Evolutionary conservation across 2,113 vertebrate genomes (phyloP).

Genomic region (Tragelaphus scriptus): DNA sequence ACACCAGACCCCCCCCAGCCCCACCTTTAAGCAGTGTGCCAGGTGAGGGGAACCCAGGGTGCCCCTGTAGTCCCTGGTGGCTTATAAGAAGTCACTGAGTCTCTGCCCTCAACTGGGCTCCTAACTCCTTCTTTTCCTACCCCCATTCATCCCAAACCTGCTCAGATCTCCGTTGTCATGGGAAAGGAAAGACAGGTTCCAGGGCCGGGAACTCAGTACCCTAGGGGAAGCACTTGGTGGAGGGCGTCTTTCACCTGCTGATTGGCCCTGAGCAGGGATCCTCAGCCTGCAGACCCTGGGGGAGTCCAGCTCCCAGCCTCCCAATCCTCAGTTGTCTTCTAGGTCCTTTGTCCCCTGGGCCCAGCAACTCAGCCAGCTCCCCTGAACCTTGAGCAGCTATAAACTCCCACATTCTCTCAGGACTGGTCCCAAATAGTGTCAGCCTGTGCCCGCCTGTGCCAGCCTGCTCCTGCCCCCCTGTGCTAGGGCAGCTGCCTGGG

Average conservation of each 20-base stretch:
- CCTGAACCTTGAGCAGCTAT: background rate
- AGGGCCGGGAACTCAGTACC: background rate
- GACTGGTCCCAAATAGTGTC: background rate
- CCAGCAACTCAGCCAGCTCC: background rate
- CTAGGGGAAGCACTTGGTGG: background rate
- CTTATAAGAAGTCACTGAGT: background rate
- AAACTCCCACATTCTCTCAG: background rate
- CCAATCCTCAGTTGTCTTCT: background rate
- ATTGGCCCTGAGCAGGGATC: background rate
- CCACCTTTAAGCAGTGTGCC: rapidly evolving
- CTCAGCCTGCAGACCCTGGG: background rate
- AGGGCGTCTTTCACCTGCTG: background rate
- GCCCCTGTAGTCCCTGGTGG: rapidly evolving
- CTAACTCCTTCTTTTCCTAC: background rate
- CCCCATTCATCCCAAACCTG: background rate
- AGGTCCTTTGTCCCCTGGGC: background rate
- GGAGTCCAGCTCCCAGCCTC: background rate
- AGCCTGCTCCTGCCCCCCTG: slow-evolving; percentile 43
- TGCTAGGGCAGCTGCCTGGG: slow-evolving; percentile 55
- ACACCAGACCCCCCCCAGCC: no score
- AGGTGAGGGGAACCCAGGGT: rapidly evolving
- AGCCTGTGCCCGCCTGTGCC: slow-evolving; percentile 47
- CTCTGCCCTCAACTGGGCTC: background rate
- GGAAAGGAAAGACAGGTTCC: background rate
- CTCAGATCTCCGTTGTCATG: background rate